Evolutionary conservation across 2,888 invertebrate genomes (phyloP), one percentile per base, ranked within the genome.

Genomic region (Cabera pusaria): DNA sequence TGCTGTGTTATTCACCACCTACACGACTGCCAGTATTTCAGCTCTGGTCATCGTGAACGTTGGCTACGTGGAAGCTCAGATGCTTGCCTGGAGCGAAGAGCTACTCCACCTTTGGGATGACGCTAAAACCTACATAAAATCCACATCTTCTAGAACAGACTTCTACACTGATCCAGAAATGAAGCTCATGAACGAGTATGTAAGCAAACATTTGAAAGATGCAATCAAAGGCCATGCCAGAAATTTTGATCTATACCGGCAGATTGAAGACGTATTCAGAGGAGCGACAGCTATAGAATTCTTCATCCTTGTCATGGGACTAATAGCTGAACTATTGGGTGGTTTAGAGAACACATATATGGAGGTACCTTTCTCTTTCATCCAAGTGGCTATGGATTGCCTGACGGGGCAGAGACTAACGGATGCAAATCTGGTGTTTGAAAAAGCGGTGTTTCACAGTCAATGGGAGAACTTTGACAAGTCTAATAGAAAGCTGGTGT

Each of bases 381-480:
- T 64, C 32, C 58, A 63, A 36, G 60, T 74, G 0, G 65, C 59
- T 0, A 69, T 75, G 55, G 77, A 78, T 40, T 82, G 81, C 43
- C 55, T 67, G 0, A 62, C 62, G 1, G 82, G 83, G 0, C 82
- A 82, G 38, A 56, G 65, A 1, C 44, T 83, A 0, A 66, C 73
- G 25, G 75, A 82, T 5, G 76, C 81, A 0, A 67, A 65, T 34
- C 6, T 48, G 0, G 27, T 35, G 0, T 80, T 83, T 10, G 72
- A 74, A 24, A 37, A 42, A 0, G 70, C 81, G 0, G 66, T 82
- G 0, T 83, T 79, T 17, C 53, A 57, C 17, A 75, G 74, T 22
- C 62, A 72, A 14, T 84, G 82, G 82, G 81, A 83, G 48, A 72
- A 72, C 6, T 80, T 80, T 8, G 64, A 75, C 24, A 60, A 42